phyloP scores from a whole-genome alignment of 2,888 invertebrate genomes.

The Epirrhoe tristata region DNA sequence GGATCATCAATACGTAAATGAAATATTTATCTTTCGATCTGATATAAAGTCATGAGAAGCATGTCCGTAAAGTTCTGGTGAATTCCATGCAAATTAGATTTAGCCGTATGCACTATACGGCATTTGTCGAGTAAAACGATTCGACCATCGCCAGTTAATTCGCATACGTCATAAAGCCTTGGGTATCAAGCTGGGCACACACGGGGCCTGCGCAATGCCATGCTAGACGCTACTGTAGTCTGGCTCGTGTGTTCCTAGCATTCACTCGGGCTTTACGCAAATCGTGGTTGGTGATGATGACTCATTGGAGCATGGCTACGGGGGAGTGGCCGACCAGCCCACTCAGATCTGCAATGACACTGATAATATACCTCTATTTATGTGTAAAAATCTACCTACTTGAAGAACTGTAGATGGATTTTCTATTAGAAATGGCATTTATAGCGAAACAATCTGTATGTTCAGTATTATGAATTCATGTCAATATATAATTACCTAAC shows the following conservation, averaged over 20 bases:
- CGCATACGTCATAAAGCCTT: constrained; percentile 14
- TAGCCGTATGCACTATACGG: constrained; percentile 11
- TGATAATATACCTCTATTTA: too few species aligned
- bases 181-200: constrained; percentile 16
- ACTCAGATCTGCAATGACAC: constrained; percentile 3
- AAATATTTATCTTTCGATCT: background rate
- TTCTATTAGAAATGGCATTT: too few species aligned
- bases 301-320: constrained; percentile 6
- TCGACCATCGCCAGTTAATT: constrained; percentile 4
- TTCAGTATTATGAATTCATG: too few species aligned
- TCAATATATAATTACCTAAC: too few species aligned
- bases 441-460: too few species aligned
- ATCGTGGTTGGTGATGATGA: constrained; percentile 2
- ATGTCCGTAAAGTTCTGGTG: background rate
- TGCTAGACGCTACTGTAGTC: constrained; percentile 3
- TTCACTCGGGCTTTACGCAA: background rate
- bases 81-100: background rate
- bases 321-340: constrained; percentile 21
- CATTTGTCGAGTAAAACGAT: constrained; percentile 10
- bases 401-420: background rate
- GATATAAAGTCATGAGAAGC: background rate
- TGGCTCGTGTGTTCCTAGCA: background rate
- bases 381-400: constrained; percentile 1
- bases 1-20: background rate
- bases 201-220: constrained; percentile 1